Conservation (phyloP, 2,888 invertebrate species). For the Sphaerophoria rueppellii region DNA sequence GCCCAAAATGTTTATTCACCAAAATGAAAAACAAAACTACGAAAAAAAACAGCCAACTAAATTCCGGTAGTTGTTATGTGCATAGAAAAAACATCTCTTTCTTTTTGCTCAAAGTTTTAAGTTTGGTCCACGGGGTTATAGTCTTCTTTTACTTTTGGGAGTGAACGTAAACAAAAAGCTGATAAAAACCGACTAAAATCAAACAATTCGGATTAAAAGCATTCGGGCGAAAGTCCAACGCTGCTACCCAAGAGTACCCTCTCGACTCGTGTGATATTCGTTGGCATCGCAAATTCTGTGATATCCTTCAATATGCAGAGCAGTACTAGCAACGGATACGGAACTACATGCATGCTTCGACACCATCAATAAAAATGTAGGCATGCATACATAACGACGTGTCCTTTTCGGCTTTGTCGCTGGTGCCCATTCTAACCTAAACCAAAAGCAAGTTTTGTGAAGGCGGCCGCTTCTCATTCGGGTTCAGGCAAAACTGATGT, state of each 20-base stretch:
- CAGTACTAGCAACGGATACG: slow-evolving; percentile 16
- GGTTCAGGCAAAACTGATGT: slow-evolving; percentile 37
- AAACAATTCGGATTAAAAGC: slow-evolving; percentile 74
- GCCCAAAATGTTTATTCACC: slow-evolving; percentile 23
- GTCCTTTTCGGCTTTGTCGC: slow-evolving; percentile 53
- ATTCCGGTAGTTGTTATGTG: slow-evolving; percentile 62
- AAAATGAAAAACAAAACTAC: neutral
- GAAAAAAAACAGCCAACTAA: slow-evolving; percentile 44
- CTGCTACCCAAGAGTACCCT: neutral
- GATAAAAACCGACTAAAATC: slow-evolving; percentile 69
- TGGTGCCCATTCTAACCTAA: neutral
- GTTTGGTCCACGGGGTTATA: slow-evolving; percentile 19
- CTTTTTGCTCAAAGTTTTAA: neutral
- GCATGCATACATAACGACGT: slow-evolving; percentile 73
- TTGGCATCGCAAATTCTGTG: slow-evolving; percentile 31
- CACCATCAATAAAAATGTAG: slow-evolving; percentile 73
- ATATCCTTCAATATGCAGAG: slow-evolving; percentile 57
- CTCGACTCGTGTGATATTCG: slow-evolving; percentile 26
- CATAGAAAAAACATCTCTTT: slow-evolving; percentile 43
- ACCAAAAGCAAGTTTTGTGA: slow-evolving; percentile 15
- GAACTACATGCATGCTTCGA: slow-evolving; percentile 73
- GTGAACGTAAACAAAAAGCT: slow-evolving; percentile 52
- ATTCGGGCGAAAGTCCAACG: slow-evolving; percentile 62
- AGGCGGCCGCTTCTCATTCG: slow-evolving; percentile 27
- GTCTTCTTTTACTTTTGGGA: slow-evolving; percentile 22